phyloP scores from a whole-genome alignment of 2,113 vertebrate genomes.

The Pongo abelii region DNA sequence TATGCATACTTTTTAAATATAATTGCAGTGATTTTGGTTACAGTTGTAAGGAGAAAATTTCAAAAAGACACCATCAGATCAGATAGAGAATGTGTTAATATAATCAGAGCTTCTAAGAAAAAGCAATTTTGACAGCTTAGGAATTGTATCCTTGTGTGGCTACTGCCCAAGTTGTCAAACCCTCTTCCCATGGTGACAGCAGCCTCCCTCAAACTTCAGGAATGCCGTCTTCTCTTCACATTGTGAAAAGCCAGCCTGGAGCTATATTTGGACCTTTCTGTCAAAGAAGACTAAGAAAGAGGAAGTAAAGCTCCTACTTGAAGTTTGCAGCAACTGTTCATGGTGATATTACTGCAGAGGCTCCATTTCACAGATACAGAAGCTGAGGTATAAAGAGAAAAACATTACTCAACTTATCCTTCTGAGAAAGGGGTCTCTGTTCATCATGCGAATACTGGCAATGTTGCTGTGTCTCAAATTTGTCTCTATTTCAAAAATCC shows the following conservation, averaged over 20 bases:
- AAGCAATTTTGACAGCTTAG: slow-evolving; percentile 86
- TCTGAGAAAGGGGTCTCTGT: slow-evolving; percentile 66
- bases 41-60: slow-evolving; percentile 77
- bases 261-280: slow-evolving; percentile 80
- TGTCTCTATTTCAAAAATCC: slow-evolving; percentile 78
- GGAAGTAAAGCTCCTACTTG: slow-evolving; percentile 78
- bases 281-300: slow-evolving; percentile 76
- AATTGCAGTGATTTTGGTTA: slow-evolving; percentile 82
- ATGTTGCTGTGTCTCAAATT: slow-evolving; percentile 76
- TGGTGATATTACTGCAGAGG: slow-evolving; percentile 67
- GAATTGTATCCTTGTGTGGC: slow-evolving; percentile 83
- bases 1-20: slow-evolving; percentile 47
- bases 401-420: slow-evolving; percentile 13
- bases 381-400: neutral
- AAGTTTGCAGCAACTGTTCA: slow-evolving; percentile 80
- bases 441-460: slow-evolving; percentile 39
- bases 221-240: slow-evolving; percentile 77
- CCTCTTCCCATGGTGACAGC: slow-evolving; percentile 80
- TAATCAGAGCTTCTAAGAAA: slow-evolving; percentile 83
- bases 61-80: slow-evolving; percentile 80
- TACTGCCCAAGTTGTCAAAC: slow-evolving; percentile 82
- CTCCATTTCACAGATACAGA: slow-evolving; percentile 53
- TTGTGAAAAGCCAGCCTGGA: slow-evolving; percentile 81
- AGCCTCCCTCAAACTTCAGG: slow-evolving; percentile 81
- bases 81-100: slow-evolving; percentile 82